Conservation (phyloP, 1,140 invertebrate genomes). For the Kradibia gibbosae region DNA sequence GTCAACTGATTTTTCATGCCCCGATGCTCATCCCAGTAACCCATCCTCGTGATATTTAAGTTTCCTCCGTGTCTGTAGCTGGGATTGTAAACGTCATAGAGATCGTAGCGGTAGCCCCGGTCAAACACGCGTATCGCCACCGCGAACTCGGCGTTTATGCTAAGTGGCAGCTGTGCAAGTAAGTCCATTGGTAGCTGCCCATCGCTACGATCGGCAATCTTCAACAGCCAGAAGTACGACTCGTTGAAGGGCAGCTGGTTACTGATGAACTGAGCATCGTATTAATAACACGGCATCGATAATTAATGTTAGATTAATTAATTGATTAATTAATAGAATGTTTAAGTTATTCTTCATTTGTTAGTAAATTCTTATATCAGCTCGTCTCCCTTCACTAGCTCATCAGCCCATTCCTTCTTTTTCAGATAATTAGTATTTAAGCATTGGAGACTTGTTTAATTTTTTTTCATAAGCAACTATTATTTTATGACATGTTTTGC, state of each 20-base stretch:
- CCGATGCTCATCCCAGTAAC: conserved; percentile 64
- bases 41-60: conserved; percentile 71
- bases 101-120: conserved; percentile 46
- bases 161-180: conserved; percentile 55
- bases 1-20: conserved; percentile 61
- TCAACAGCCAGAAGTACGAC: conserved; percentile 62
- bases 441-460: too few relatives aligned
- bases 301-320: not conserved
- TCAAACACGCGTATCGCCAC: conserved; percentile 36
- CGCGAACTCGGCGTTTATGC: conserved; percentile 59
- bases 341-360: not conserved
- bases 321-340: not conserved
- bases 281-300: not conserved
- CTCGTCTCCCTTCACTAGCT: too few relatives aligned
- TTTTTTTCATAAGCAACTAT: too few relatives aligned
- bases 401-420: too few relatives aligned
- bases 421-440: too few relatives aligned
- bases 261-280: not conserved
- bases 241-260: conserved; percentile 55
- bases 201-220: conserved; percentile 35
- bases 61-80: conserved; percentile 71
- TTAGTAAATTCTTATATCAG: not conserved
- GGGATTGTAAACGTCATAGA: conserved; percentile 69
- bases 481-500: too few relatives aligned
- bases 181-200: conserved; percentile 41